Evolutionary conservation across 2,113 vertebrate species (phyloP).

Genomic region (Takifugu flavidus): DNA sequence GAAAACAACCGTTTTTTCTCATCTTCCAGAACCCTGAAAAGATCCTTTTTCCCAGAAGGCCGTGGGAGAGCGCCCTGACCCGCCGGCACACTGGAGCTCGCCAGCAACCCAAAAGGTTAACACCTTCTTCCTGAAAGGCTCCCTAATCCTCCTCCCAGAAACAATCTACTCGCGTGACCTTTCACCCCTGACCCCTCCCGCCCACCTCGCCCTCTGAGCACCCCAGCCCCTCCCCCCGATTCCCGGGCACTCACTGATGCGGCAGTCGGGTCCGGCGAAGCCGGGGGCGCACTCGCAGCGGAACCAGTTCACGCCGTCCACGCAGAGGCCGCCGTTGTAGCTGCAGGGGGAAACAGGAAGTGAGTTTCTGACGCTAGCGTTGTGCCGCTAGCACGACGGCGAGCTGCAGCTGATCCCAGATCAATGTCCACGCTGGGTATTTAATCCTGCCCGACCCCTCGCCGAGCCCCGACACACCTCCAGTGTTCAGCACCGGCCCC

Average conservation of each 20-base stretch:
- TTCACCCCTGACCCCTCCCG: slow-evolving; percentile 43
- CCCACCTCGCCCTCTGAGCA: slow-evolving; percentile 27
- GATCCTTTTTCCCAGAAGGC: slow-evolving; percentile 37
- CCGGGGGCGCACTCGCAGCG: slow-evolving; percentile 90
- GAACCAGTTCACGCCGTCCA: slow-evolving; percentile 96
- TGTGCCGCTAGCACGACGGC: slow-evolving; percentile 1
- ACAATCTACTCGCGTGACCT: slow-evolving; percentile 38
- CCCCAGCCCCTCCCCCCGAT: slow-evolving; percentile 8
- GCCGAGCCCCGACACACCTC: slow-evolving; percentile 41
- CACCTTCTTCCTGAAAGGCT: slow-evolving; percentile 47
- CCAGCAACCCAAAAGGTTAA: slow-evolving; percentile 38
- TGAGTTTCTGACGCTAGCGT: not conserved
- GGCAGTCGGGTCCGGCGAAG: slow-evolving; percentile 93
- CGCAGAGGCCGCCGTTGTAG: slow-evolving; percentile 91
- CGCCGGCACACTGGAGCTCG: slow-evolving; percentile 41
- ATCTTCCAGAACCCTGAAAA: not conserved
- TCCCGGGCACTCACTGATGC: slow-evolving; percentile 88
- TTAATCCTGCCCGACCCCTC: slow-evolving; percentile 58
- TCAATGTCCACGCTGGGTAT: slow-evolving; percentile 53
- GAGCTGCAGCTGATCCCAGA: slow-evolving; percentile 30
- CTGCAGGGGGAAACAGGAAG: slow-evolving; percentile 62
- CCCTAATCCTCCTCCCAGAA: slow-evolving; percentile 42
- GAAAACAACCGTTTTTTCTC: not conserved
- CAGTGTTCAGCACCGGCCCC: slow-evolving; percentile 22
- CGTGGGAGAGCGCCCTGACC: slow-evolving; percentile 48